Evolutionary conservation across 2,797 vertebrate species (phyloP), one percentile per base, ranked within the genome.

Genomic region (Dendrocincla tyrannina): DNA sequence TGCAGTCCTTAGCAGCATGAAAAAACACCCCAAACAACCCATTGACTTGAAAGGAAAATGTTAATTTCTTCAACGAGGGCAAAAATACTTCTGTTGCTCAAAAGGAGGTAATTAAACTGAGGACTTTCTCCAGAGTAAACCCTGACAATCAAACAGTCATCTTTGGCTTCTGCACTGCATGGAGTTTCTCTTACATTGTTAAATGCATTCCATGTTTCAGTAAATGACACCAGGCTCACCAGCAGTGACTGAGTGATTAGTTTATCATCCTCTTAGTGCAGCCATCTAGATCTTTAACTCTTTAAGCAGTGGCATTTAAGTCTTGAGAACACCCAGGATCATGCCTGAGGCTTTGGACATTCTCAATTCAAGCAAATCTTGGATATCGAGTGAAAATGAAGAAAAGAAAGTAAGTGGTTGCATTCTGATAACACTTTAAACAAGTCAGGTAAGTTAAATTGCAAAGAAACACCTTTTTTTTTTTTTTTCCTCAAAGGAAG

Each of bases 301-400:
- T 98, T 94, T 96, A 96, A 98, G 96, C 95, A 97, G 93, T 93
- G 96, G 89, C 96, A 97, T 98, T 98, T 97, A 97, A 97, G 93
- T 72, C 93, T 97, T 95, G 93, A 97, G 98, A 98, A 98, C 97
- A 98, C 98, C 97, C 97, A 98, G 97, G 96, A 98, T 96, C 93
- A 97, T 88, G 97, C 97, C 97, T 93, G 84, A 75, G 97, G 97
- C 97, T 95, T 96, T 88, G 95, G 82, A 69, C 91, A 91, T 95
- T 98, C 92, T 95, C 92, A 83, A 32, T 88, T 93, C 19, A 87
- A 82, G 85, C 79, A 88, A 91, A 84, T 82, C 84, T 97, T 95
- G 92, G 90, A 46, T 96, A 97, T 92, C 95, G 78, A 81, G 93
- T 97, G 95, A 97, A 95, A 90, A 95, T 91, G 97, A 93, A 96